phyloP scores from a whole-genome alignment of 2,797 vertebrate genomes.

The Hydrocynus forskahlii region DNA sequence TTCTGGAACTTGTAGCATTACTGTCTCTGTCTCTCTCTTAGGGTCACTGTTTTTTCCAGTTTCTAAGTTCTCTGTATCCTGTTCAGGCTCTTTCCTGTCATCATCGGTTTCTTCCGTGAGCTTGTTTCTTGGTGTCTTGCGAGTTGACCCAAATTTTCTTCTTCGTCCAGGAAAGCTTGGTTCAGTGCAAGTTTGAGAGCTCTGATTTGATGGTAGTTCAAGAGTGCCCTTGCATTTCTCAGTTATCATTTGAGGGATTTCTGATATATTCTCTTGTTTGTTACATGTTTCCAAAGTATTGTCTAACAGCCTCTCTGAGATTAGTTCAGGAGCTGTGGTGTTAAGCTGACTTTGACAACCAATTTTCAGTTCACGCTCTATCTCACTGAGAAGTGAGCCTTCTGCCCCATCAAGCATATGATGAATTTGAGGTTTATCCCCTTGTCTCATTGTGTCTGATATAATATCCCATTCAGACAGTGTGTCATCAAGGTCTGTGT shows the following conservation, averaged over 20 bases:
- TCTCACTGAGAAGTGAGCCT: constrained; percentile 50
- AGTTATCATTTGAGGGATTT: constrained; percentile 22
- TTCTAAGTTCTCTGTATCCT: constrained; percentile 36
- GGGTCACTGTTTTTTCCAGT: constrained; percentile 31
- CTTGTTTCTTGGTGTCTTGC: constrained; percentile 56
- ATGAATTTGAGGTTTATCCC: constrained; percentile 8
- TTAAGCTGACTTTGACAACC: constrained; percentile 22
- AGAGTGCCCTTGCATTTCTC: constrained; percentile 4
- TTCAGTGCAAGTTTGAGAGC: constrained; percentile 46
- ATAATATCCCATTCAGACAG: not conserved
- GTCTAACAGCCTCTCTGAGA: not conserved
- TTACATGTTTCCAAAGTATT: not conserved
- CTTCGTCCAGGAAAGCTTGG: constrained; percentile 48
- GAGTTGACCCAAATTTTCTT: constrained; percentile 74
- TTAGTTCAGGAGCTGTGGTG: constrained; percentile 8
- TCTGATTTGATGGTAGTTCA: constrained; percentile 23
- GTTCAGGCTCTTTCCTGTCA: constrained; percentile 26
- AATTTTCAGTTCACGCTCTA: constrained; percentile 35
- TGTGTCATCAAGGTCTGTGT: not conserved
- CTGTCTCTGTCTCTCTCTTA: constrained; percentile 52
- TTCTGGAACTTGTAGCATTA: constrained; percentile 57
- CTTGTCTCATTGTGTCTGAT: not conserved
- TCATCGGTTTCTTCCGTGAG: constrained; percentile 42
- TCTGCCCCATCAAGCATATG: constrained; percentile 18
- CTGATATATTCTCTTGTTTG: constrained; percentile 6